Base-by-base conservation (phyloP, 2,888 invertebrate genomes). In the Drosophila antonietae region DNA sequence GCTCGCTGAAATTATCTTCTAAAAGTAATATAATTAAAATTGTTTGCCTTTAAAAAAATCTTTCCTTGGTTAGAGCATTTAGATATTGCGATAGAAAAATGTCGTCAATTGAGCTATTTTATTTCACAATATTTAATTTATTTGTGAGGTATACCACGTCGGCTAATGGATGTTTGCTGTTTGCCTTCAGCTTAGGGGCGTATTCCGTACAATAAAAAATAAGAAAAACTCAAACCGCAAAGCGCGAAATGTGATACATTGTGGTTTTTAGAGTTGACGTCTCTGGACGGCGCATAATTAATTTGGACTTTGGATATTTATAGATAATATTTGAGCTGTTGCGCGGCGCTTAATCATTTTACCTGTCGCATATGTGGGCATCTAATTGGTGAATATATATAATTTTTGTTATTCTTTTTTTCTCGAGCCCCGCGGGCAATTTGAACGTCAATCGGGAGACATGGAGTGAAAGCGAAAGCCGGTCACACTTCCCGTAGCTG, bases 231-330 rank as follows among this genome's bases (percentile, higher is more conserved):
- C 52, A 71, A 57, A 41, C 39, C 39, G 28, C 78, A 78, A 71
- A 89, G 89, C 83, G 84, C 74, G 87, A 89, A 83, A 87, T 83
- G 81, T 76, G 83, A 89, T 84, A 84, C 81, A 81, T 73, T 81
- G 79, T 60, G 78, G 78, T 60, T 67, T 52, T 20, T 31, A 41
- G 37, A 18, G 64, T 55, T 66, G 64, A 63, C 67, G 59, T 75
- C 76, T 75, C 18, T 62, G 66, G 51, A 15, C 72, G 66, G 72
- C 67, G 75, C 85, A 83, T 83, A 83, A 87, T 78, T 86, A 80
- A 83, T 83, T 73, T 64, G 66, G 56, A 70, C 46, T 67, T 44
- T 66, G 60, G 68, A 67, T 69, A 79, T 88, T 89, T 79, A 75
- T 75, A 87, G 84, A 74, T 78, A 87, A 87, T 88, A 86, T 78